These are phyloP conservation scores for Neoascia interrupta DNA, from an alignment of 2,888 invertebrate species.

Conservation along the genomic window DNA sequence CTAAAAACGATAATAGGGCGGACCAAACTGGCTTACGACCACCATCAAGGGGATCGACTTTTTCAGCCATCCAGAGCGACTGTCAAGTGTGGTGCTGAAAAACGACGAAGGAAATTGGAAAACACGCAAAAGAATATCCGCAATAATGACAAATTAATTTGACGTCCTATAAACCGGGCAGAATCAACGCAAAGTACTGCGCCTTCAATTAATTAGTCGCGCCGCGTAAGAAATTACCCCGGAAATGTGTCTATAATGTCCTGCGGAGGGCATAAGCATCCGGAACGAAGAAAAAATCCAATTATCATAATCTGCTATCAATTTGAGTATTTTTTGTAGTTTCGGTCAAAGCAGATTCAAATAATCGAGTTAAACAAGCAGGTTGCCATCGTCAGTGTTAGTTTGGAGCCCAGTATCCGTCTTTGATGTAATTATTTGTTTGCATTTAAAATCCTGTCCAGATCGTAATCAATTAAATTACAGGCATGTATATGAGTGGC, in stretches of 20 bases:
- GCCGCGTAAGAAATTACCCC: slow-evolving; percentile 47
- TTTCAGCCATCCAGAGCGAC: too few species aligned
- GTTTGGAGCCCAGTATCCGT: too few species aligned
- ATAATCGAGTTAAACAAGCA: slow-evolving; percentile 48
- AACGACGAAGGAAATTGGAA: slow-evolving; percentile 41
- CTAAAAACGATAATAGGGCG: slow-evolving; percentile 46
- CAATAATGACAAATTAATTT: slow-evolving; percentile 68
- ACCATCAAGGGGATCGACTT: slow-evolving; percentile 14
- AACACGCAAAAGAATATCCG: slow-evolving; percentile 60
- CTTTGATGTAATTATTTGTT: slow-evolving; percentile 20
- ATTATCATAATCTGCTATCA: slow-evolving; percentile 63
- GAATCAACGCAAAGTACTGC: slow-evolving; percentile 27
- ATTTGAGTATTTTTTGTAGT: slow-evolving; percentile 32
- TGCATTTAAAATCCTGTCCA: slow-evolving; percentile 3
- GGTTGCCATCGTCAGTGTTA: too few species aligned
- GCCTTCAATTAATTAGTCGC: slow-evolving; percentile 62
- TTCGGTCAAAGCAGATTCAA: slow-evolving; percentile 13
- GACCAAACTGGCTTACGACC: slow-evolving; percentile 29
- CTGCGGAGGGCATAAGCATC: background rate
- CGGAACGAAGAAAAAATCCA: slow-evolving; percentile 44
- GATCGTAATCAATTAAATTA: slow-evolving; percentile 47
- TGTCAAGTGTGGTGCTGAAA: slow-evolving; percentile 5
- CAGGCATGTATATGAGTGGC: slow-evolving; percentile 11
- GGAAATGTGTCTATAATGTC: slow-evolving; percentile 16
- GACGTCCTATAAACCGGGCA: slow-evolving; percentile 52